These are phyloP conservation scores for Coranthus polyacanthus DNA, from an alignment of 2,797 vertebrate genomes.

Conservation along the genomic window DNA sequence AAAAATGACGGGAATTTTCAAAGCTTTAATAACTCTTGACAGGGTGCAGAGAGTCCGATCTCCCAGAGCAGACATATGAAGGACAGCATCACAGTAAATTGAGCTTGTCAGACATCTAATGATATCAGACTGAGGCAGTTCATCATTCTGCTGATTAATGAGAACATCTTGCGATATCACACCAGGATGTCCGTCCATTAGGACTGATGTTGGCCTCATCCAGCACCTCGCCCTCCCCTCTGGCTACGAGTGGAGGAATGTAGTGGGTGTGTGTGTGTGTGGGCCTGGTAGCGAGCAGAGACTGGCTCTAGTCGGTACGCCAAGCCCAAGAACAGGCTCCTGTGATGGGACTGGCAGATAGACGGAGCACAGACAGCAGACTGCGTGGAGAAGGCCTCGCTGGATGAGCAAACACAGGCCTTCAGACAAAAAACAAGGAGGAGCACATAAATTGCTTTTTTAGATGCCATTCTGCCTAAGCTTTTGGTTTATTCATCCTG, in stretches of 20 bases:
- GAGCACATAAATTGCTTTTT: no score
- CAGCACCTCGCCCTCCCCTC: slow-evolving; percentile 62
- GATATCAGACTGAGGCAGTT: slow-evolving; percentile 35
- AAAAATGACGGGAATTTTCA: no score
- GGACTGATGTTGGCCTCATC: slow-evolving; percentile 48
- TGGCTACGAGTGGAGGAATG: slow-evolving; percentile 69
- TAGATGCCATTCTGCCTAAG: slow-evolving; percentile 46
- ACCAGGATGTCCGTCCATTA: slow-evolving; percentile 44
- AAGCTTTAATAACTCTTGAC: no score
- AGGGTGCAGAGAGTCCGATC: slow-evolving; percentile 35
- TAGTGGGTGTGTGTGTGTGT: slow-evolving; percentile 60
- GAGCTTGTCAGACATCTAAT: slow-evolving; percentile 47
- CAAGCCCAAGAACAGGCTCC: slow-evolving; percentile 46
- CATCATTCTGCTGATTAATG: slow-evolving; percentile 46
- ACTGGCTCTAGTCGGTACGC: slow-evolving; percentile 75
- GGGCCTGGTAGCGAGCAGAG: slow-evolving; percentile 69
- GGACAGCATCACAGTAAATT: slow-evolving; percentile 52
- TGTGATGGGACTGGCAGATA: slow-evolving; percentile 38
- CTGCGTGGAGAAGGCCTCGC: slow-evolving; percentile 41
- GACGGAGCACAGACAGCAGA: slow-evolving; percentile 48
- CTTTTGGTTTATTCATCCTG: slow-evolving; percentile 20
- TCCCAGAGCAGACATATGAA: no score
- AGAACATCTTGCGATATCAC: slow-evolving; percentile 20
- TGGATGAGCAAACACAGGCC: slow-evolving; percentile 58
- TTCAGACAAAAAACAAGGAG: slow-evolving; percentile 2